Base-by-base conservation (phyloP, 2,797 vertebrate species). In the Sebastolobus alascanus region DNA sequence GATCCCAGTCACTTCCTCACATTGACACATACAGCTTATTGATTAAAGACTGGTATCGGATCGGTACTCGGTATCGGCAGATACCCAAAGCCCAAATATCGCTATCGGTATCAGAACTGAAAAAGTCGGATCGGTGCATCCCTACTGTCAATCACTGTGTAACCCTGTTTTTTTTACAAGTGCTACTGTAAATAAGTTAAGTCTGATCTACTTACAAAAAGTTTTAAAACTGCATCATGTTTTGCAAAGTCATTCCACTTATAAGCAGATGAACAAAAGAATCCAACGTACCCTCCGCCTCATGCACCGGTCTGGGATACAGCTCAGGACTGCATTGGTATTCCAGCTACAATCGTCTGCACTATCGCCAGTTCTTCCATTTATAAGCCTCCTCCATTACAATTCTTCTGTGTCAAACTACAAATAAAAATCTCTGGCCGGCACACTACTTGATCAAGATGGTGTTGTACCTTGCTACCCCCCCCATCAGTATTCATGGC, bases 401-500 rank as follows among this genome's bases (percentile, higher is more conserved):
- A 80, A 83, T 83, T 84, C 72, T 83, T 88, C 74, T 88, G 35
- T 86, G 72, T 90, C 77, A 73, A 50, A 79, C 79, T 73, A 71
- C 63, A 84, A 89, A 91, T 75, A 84, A 69, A 89, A 84, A 91
- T 68, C 73, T 77, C 71, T 73, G 72, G 59, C 76, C 60, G 52
- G 83, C 56, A 40, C 46, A 74, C 43, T 80, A 73, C 75, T 86
- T 79, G 84, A 84, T 86, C 71, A 80, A 80, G 80, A 87, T 85
- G 75, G 60, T 82, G 70, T 61, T 67, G 56, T 59, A 68, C 79
- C 56, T 75, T 25, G 22, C 68, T 71, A 43, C 8, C 18, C 13
- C 10, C 22, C 4, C n/a, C 12, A 88, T 86, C 82, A 78, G 88
- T 87, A 92, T 92, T 92, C 88, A 80, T 46, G 55, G 55, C 60